Base-by-base conservation (phyloP, 2,113 vertebrate genomes). In the Verasper variegatus region DNA sequence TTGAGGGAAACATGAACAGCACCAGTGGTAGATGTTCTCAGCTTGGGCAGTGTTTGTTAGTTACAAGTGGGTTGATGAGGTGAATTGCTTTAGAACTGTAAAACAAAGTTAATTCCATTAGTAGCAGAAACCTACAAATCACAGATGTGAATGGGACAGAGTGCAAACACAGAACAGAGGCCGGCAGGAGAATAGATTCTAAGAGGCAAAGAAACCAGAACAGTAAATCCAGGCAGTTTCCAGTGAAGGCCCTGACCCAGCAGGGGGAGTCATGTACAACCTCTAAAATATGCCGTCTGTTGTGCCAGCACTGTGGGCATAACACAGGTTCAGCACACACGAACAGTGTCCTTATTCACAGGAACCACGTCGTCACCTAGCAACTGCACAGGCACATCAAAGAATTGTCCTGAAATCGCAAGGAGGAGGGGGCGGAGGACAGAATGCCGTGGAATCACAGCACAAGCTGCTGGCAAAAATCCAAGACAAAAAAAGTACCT, bases 261-360 rank as follows among this genome's bases (percentile, higher is more conserved):
- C 31, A 51, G 58, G 64, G 76, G 71, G 27, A 57, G 58, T 67
- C 59, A 24, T 21, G 52, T 0, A n/a, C 49, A 80, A 80, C 71
- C 61, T 76, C 76, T 83, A 23, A 90, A 86, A 81, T 83, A 89
- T 82, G 82, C 75, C 1, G 68, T 59, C 64, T 79, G 63, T 62
- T 72, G 83, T 86, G 82, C 87, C 88, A 90, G 71, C 66, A 58
- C 51, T 79, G 80, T 85, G 86, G 78, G 68, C 82, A 85, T 60
- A 85, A 87, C 83, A 85, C 84, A 88, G 85, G 81, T 88, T 80
- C 68, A 82, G 72, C 67, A 84, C 76, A 87, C 81, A 87, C 75
- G 63, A 86, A 92, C 89, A 90, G 89, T 56, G 58, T 77, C 83
- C 80, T 89, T 88, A 89, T 92, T 92, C 90, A 92, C 83, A 42